Conservation (phyloP, 2,797 vertebrate genomes). For the Leucoraja ocellata region DNA sequence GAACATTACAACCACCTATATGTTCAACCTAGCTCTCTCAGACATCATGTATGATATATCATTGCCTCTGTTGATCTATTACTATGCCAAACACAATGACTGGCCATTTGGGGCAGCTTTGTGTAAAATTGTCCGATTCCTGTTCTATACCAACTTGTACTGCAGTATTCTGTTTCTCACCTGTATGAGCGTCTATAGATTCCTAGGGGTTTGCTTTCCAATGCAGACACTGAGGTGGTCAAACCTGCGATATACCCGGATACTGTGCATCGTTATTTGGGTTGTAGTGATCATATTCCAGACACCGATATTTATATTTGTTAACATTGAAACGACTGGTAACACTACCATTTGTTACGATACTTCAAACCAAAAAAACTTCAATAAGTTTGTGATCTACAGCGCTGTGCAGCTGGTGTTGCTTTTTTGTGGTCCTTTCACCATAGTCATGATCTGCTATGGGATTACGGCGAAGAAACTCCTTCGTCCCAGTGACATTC, state of each 20-base stretch:
- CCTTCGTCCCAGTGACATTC: constrained; percentile 59
- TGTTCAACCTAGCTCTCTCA: constrained; percentile 86
- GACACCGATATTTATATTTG: constrained; percentile 80
- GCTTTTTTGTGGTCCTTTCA: constrained; percentile 79
- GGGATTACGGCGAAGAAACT: constrained; percentile 77
- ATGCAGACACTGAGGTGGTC: constrained; percentile 78
- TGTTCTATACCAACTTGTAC: constrained; percentile 93
- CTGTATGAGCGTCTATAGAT: constrained; percentile 87
- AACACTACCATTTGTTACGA: constrained; percentile 72
- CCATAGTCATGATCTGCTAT: constrained; percentile 77
- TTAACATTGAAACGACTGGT: constrained; percentile 59
- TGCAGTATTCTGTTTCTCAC: constrained; percentile 89
- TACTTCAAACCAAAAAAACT: constrained; percentile 77
- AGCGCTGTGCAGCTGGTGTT: constrained; percentile 74
- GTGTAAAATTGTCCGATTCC: constrained; percentile 89
- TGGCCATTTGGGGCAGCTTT: constrained; percentile 81
- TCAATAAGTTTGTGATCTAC: constrained; percentile 77
- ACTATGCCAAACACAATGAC: constrained; percentile 78
- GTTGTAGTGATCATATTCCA: constrained; percentile 68
- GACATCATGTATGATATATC: constrained; percentile 84
- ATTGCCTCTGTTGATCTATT: constrained; percentile 84
- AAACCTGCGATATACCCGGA: constrained; percentile 63
- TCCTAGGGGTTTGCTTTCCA: constrained; percentile 78
- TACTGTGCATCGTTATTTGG: constrained; percentile 70
- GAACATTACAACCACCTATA: constrained; percentile 87